A percentile compares a stretch with the other conserved stretches of the same genome.
These are phyloP conservation scores for Epinephelus fuscoguttatus DNA, from an alignment of 2,113 vertebrate genomes.

Conservation along the genomic window DNA sequence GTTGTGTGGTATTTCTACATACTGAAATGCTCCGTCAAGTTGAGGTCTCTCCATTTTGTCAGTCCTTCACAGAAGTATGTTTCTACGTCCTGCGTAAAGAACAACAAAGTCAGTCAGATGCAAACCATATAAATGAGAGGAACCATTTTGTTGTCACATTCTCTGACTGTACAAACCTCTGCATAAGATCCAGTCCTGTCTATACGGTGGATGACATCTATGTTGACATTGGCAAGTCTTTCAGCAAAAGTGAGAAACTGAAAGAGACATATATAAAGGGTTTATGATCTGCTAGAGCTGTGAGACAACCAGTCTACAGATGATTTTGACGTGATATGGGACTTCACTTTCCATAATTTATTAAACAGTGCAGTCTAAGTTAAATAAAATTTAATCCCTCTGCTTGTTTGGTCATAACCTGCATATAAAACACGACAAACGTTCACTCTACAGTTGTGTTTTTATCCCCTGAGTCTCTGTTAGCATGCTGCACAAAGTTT, in stretches of 20 bases:
- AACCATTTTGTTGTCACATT: background rate
- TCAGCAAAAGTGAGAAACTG: slow-evolving; percentile 98
- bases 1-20: slow-evolving; percentile 61
- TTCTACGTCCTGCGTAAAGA: slow-evolving; percentile 90
- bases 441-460: background rate
- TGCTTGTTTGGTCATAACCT: background rate
- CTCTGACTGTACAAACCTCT: slow-evolving; percentile 86
- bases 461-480: accelerated
- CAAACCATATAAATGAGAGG: background rate
- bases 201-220: slow-evolving; percentile 96
- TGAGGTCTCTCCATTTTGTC: slow-evolving; percentile 96
- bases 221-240: slow-evolving; percentile 94
- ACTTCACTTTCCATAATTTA: background rate
- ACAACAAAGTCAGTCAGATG: background rate
- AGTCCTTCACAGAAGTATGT: slow-evolving; percentile 97
- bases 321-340: background rate
- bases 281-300: background rate
- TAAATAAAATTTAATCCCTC: background rate
- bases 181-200: slow-evolving; percentile 91
- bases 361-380: background rate
- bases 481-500: slow-evolving; percentile 10
- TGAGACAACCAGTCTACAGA: background rate
- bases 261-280: slow-evolving; percentile 17
- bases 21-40: slow-evolving; percentile 95
- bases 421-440: background rate